Evolutionary conservation across 2,888 invertebrate species (phyloP), one percentile per base, ranked within the genome.

Genomic region (Leptinotarsa juncta): DNA sequence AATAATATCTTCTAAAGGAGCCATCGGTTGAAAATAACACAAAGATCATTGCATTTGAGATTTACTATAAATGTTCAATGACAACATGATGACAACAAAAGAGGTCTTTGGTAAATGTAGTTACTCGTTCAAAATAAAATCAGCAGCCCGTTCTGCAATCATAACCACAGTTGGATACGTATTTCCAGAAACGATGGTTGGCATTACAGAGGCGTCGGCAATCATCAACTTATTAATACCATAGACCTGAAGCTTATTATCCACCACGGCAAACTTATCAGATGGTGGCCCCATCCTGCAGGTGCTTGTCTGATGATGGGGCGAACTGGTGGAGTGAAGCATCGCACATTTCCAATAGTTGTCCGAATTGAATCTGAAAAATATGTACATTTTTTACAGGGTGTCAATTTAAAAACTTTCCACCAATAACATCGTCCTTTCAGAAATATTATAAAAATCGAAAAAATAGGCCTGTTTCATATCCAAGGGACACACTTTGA

Each of bases 261-360:
- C 74, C 2, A 81, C 77, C 0, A 94, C 94, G 0, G 94, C 92
- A 89, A 92, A 90, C 0, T 91, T 91, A 84, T 94, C 94, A 0
- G 86, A 86, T 0, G 83, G 80, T 0, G 93, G 91, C 0, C 94
- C 94, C 93, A 95, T 94, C 89, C 94, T 94, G 84, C 93, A 93
- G 0, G 94, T 93, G 10, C 94, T 94, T 1, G 91, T 92, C 85
- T 94, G 94, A 85, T 94, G 94, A 85, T 94, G 94, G 86, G 94
- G 94, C 0, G 94, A 93, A 0, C 92, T 93, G 0, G 94, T 94
- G 71, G 91, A 89, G 68, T 90, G 89, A 71, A 88, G 89, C 0
- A 93, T 90, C 0, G 93, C 90, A 82, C 95, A 95, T 72, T 89
- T 91, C 91, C 94, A 93, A 86, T 91, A 95, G 20, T 91, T 91